These are phyloP conservation scores for Herpetotheres cachinnans DNA, from an alignment of 2,113 vertebrate species.

Conservation along the genomic window DNA sequence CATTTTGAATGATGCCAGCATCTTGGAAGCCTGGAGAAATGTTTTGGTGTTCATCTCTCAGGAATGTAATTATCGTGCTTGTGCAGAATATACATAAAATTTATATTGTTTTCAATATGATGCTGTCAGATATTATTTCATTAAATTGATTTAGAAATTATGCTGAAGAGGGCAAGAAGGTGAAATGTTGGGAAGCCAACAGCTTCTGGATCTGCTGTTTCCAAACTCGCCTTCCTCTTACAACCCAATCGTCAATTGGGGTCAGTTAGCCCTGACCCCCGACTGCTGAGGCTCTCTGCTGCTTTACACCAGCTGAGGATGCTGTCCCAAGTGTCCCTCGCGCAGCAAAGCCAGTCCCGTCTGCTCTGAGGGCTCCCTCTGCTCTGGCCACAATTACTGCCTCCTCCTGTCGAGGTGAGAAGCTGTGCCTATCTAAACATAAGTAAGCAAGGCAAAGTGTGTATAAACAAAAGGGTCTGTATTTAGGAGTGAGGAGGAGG, in stretches of 20 bases:
- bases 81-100: not conserved
- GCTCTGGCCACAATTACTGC: not conserved
- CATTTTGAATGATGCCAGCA: not conserved
- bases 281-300: not conserved
- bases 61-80: not conserved
- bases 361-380: not conserved
- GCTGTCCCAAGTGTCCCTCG: rapidly evolving
- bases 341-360: rapidly evolving
- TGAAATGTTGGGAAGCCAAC: not conserved
- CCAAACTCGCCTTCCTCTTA: not conserved
- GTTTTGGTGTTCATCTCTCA: not conserved
- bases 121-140: not conserved
- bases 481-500: slow-evolving; percentile 72
- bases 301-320: not conserved
- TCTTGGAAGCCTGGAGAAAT: not conserved
- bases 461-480: slow-evolving; percentile 72
- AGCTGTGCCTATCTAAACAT: slow-evolving; percentile 16
- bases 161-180: not conserved
- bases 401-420: not conserved
- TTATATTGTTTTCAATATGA: not conserved
- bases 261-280: not conserved
- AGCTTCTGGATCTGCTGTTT: not conserved
- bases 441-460: slow-evolving; percentile 60
- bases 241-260: not conserved
- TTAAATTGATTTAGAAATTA: not conserved